Evolutionary conservation across 2,797 vertebrate genomes (phyloP).

Genomic region (Falco peregrinus): DNA sequence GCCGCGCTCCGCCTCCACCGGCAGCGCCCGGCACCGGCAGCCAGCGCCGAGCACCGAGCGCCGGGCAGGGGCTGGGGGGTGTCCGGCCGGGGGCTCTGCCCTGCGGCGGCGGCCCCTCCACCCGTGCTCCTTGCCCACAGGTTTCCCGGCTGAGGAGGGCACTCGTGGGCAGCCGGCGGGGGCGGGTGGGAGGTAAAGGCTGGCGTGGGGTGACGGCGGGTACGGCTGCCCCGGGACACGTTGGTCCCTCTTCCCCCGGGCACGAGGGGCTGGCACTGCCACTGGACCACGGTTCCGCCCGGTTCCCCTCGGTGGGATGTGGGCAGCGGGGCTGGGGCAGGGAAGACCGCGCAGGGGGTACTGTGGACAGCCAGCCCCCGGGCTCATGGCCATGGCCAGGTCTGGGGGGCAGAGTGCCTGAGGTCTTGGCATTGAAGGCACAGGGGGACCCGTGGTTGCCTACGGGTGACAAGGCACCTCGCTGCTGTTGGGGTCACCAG

Average conservation of each 20-base stretch:
- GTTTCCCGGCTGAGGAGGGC: not conserved
- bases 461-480: not conserved
- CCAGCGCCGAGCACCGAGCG: not conserved
- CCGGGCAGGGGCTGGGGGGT: not conserved
- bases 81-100: not conserved
- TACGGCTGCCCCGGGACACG: not conserved
- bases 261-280: not conserved
- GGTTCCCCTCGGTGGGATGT: too few species aligned
- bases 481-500: not conserved
- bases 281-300: too few species aligned
- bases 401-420: not conserved
- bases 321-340: not conserved
- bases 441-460: too few species aligned
- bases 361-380: not conserved
- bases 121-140: not conserved
- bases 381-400: not conserved
- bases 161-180: not conserved
- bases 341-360: not conserved
- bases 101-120: not conserved
- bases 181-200: not conserved
- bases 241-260: not conserved
- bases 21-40: not conserved
- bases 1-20: constrained; percentile 26
- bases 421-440: not conserved
- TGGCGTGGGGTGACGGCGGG: not conserved